phyloP scores from a whole-genome alignment of 2,888 invertebrate genomes.

The Macrophya alboannulata region DNA sequence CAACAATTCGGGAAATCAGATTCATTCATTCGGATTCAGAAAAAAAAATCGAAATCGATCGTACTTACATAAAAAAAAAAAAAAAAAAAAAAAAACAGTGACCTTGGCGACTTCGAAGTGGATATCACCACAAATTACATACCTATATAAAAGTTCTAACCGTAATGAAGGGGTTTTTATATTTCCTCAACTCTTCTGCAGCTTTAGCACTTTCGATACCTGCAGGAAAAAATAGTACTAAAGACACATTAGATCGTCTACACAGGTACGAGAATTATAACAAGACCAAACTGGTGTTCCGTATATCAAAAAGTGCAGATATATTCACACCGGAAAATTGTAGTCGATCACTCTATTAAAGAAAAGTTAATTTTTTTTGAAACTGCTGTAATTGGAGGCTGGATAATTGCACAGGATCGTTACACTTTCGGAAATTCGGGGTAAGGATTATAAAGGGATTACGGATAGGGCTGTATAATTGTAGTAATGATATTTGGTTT shows the following conservation, averaged over 20 bases:
- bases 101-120: neutral
- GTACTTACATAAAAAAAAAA: neutral
- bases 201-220: slow-evolving; percentile 15
- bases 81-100: neutral
- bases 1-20: neutral
- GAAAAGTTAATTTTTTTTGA: neutral
- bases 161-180: neutral
- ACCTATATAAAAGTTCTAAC: slow-evolving; percentile 1
- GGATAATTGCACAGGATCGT: neutral
- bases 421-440: neutral
- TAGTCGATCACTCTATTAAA: neutral
- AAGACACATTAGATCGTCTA: neutral
- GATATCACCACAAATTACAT: neutral
- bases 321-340: neutral
- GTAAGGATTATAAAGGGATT: neutral
- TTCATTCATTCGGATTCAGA: neutral
- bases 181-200: slow-evolving; percentile 5
- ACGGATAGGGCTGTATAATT: neutral
- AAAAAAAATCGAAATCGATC: neutral
- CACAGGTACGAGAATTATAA: neutral
- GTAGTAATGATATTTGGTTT: neutral
- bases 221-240: neutral
- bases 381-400: neutral
- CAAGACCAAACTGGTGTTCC: neutral
- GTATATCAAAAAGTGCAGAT: neutral